These are phyloP conservation scores for Proteles cristata DNA, from an alignment of 2,113 vertebrate genomes.

Conservation along the genomic window DNA sequence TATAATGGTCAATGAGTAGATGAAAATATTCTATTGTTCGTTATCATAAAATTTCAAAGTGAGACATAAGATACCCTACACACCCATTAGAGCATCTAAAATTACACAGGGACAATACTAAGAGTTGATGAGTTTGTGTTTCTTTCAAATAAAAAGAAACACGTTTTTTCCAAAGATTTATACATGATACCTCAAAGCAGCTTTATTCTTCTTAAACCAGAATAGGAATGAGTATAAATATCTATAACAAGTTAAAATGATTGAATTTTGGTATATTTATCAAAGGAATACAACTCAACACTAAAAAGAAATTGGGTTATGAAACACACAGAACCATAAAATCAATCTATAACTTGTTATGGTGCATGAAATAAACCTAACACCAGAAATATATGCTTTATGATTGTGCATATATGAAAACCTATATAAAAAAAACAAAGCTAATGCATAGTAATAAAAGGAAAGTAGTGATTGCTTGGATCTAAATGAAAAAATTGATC, in stretches of 20 bases:
- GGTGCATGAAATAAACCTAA: not conserved
- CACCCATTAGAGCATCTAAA: not conserved
- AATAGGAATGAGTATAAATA: not conserved
- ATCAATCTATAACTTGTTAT: not conserved
- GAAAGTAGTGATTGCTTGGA: rapidly evolving
- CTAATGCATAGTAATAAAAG: not conserved
- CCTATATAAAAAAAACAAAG: not conserved
- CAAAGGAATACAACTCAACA: not conserved
- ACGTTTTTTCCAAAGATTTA: not conserved
- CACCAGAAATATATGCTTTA: not conserved
- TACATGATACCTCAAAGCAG: not conserved
- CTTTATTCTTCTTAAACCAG: not conserved
- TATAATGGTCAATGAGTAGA: not conserved
- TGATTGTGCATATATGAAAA: not conserved
- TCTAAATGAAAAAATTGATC: not conserved
- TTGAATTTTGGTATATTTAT: not conserved
- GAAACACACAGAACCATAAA: not conserved
- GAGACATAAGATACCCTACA: not conserved
- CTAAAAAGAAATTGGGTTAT: not conserved
- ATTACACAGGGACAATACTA: not conserved
- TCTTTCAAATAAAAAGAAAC: not conserved
- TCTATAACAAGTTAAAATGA: not conserved
- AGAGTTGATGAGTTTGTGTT: not conserved
- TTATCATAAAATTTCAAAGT: not conserved
- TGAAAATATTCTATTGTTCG: not conserved